Evolutionary conservation across 92 coral and sea anemone species (phyloP).

Genomic region (Virgularia gustaviana): DNA sequence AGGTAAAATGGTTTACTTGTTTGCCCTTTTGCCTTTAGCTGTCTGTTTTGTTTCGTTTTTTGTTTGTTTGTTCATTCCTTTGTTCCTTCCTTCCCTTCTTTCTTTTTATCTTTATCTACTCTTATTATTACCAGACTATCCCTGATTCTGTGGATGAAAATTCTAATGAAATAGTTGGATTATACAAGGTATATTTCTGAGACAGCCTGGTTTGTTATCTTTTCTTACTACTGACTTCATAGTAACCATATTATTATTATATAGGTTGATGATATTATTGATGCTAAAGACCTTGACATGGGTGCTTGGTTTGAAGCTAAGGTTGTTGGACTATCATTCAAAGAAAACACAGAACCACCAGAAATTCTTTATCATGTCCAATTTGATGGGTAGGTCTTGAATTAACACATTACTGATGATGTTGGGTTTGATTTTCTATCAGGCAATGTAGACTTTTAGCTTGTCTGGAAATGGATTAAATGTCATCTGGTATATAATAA

Average conservation of each 20-base stretch:
- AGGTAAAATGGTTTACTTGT: too few relatives aligned
- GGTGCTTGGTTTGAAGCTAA: constrained; percentile 99
- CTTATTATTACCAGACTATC: not conserved
- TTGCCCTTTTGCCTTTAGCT: too few relatives aligned
- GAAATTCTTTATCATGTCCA: constrained; percentile 78
- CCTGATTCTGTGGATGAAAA: constrained; percentile 6
- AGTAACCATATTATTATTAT: too few relatives aligned
- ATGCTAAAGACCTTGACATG: constrained; percentile 88
- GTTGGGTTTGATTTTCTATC: too few relatives aligned
- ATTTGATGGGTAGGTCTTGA: constrained; percentile 95
- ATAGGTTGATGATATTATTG: constrained; percentile 73
- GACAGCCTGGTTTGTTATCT: too few relatives aligned
- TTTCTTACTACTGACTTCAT: too few relatives aligned
- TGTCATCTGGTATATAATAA: not conserved
- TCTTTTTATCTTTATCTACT: too few relatives aligned
- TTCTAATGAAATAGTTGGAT: constrained; percentile 31
- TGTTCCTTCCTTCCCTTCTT: too few relatives aligned
- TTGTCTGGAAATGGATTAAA: too few relatives aligned
- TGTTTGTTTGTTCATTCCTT: not conserved
- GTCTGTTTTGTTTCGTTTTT: too few relatives aligned
- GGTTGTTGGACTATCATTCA: constrained; percentile 62
- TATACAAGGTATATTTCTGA: constrained; percentile 52
- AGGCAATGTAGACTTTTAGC: too few relatives aligned
- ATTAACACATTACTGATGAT: too few relatives aligned
- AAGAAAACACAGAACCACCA: constrained; percentile 47